phyloP scores from a whole-genome alignment of 2,888 invertebrate genomes.

The Pterobdella sp. region DNA sequence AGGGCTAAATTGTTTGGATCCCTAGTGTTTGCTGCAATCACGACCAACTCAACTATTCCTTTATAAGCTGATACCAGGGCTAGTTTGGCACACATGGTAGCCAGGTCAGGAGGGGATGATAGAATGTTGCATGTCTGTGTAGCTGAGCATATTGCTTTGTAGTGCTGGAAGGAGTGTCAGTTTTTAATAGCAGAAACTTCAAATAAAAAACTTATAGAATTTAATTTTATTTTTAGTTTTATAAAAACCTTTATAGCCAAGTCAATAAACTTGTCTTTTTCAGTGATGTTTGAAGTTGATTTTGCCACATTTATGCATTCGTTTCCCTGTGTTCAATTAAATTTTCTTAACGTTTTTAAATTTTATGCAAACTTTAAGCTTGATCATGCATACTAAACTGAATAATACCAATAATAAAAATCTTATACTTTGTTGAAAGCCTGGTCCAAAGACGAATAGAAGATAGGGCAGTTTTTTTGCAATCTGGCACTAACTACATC shows the following conservation, averaged over 20 bases:
- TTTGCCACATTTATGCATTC: conserved; percentile 21
- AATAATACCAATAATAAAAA: background rate
- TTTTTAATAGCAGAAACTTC: too few species aligned
- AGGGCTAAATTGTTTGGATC: conserved; percentile 78
- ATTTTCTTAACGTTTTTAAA: too few species aligned
- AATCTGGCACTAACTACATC: conserved; percentile 79
- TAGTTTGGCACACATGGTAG: conserved; percentile 75
- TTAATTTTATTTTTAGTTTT: too few species aligned
- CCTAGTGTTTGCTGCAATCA: conserved; percentile 72
- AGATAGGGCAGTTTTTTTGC: conserved; percentile 79
- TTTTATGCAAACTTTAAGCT: too few species aligned
- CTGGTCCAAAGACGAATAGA: conserved; percentile 90
- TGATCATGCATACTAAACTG: too few species aligned
- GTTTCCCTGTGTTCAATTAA: background rate
- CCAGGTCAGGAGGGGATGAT: conserved; percentile 64
- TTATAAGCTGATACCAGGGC: conserved; percentile 68
- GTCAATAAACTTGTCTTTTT: conserved; percentile 18
- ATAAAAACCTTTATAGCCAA: conserved; percentile 19
- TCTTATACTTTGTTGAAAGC: conserved; percentile 76
- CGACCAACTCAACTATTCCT: conserved; percentile 79
- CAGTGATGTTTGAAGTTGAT: background rate
- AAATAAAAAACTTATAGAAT: too few species aligned
- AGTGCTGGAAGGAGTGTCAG: conserved; percentile 54
- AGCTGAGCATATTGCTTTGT: conserved; percentile 65
- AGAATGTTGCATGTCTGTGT: background rate